A percentile compares a stretch with the other conserved stretches of the same genome.
These are phyloP conservation scores for Pipra filicauda DNA, from an alignment of 2,113 vertebrate genomes.

Conservation along the genomic window DNA sequence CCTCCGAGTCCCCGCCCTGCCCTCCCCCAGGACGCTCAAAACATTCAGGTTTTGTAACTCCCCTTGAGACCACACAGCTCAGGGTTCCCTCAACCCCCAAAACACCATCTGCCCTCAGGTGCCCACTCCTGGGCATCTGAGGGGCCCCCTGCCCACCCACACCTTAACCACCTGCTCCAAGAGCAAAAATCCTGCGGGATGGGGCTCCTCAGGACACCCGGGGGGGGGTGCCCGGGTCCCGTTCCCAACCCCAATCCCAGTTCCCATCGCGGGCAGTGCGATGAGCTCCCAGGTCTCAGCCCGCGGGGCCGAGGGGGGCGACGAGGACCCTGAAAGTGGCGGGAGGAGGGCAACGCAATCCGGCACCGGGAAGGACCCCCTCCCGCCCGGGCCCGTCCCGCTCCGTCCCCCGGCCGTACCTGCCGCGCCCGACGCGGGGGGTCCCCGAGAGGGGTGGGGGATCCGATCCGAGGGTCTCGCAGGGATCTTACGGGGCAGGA, in stretches of 20 bases:
- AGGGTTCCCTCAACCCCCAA: accelerated
- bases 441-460: neutral
- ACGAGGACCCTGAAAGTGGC: neutral
- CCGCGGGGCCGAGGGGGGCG: accelerated
- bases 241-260: neutral
- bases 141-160: neutral
- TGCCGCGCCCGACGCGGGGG: neutral
- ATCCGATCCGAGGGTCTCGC: neutral
- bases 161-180: neutral
- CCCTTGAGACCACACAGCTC: neutral
- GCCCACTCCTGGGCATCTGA: accelerated
- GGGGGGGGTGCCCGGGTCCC: no score
- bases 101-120: accelerated
- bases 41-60: neutral
- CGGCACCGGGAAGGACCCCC: neutral
- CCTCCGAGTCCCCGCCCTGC: neutral
- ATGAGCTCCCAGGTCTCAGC: neutral
- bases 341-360: accelerated
- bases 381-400: neutral
- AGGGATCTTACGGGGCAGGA: no score
- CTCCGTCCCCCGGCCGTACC: neutral
- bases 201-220: no score
- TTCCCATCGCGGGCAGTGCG: accelerated
- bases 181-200: neutral
- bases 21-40: neutral